Conservation (phyloP, 2,113 vertebrate genomes). For the Eidolon helvum region DNA sequence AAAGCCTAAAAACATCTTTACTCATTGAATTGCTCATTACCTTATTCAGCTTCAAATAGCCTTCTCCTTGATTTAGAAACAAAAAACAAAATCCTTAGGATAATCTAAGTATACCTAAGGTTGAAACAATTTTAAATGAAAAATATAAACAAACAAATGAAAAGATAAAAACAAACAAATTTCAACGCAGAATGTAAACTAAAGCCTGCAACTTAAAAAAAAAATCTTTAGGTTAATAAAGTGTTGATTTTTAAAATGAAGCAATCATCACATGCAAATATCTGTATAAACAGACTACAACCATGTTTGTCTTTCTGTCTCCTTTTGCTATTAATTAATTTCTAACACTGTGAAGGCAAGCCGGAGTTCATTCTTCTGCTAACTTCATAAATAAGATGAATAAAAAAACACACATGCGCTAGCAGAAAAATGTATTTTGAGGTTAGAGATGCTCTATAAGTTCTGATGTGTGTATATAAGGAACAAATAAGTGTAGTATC, state of each 20-base stretch:
- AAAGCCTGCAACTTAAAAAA: not conserved
- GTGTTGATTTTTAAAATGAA: not conserved
- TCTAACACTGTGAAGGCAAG: not conserved
- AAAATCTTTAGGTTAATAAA: not conserved
- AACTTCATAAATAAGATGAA: not conserved
- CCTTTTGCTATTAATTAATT: not conserved
- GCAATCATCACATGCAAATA: not conserved
- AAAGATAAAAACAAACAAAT: not conserved
- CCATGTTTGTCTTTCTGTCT: not conserved
- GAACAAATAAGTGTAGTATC: not conserved
- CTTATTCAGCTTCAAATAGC: not conserved
- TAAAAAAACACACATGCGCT: accelerated
- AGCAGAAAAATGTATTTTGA: not conserved
- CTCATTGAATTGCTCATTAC: not conserved
- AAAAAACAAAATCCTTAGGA: not conserved
- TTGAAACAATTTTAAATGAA: constrained; percentile 14
- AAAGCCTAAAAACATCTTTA: not conserved
- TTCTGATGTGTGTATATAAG: not conserved
- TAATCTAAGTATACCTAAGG: not conserved
- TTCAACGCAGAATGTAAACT: not conserved
- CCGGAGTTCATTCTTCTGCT: not conserved
- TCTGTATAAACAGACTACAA: not conserved
- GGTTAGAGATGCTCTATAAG: not conserved
- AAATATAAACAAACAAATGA: not conserved
- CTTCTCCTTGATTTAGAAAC: not conserved